Percentiles rank a stretch among this genome's conserved stretches.
Evolutionary conservation across 2,888 invertebrate genomes (phyloP).

Genomic region (Leucophenga maculata): DNA sequence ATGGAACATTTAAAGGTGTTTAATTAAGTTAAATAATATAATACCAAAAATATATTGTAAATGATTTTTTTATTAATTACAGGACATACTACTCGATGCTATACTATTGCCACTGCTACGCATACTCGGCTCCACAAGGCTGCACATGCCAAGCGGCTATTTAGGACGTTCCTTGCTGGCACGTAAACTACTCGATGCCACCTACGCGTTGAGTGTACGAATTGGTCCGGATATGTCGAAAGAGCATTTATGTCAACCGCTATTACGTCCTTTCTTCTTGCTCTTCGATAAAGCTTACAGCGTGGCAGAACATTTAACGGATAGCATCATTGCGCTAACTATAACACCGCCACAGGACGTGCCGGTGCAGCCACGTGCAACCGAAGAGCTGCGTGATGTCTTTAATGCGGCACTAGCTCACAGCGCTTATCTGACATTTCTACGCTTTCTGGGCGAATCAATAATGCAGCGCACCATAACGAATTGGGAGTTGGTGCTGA

Average conservation of each 20-base stretch:
- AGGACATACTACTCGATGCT: slow-evolving; percentile 89
- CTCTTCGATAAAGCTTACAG: slow-evolving; percentile 82
- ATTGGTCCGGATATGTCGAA: slow-evolving; percentile 85
- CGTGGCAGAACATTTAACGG: slow-evolving; percentile 58
- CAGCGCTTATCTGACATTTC: slow-evolving; percentile 83
- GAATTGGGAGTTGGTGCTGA: slow-evolving; percentile 84
- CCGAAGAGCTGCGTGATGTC: slow-evolving; percentile 85
- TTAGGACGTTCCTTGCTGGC: slow-evolving; percentile 83
- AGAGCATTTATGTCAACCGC: slow-evolving; percentile 81
- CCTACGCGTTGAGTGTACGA: slow-evolving; percentile 85
- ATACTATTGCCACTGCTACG: slow-evolving; percentile 88
- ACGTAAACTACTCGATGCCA: slow-evolving; percentile 85
- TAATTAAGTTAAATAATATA: slow-evolving; percentile 36
- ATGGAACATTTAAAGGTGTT: slow-evolving; percentile 89
- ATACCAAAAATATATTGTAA: neutral
- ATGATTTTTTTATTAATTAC: slow-evolving; percentile 36
- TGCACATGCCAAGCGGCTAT: slow-evolving; percentile 87
- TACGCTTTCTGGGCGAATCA: slow-evolving; percentile 81
- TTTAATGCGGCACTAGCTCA: slow-evolving; percentile 90
- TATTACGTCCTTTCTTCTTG: slow-evolving; percentile 83
- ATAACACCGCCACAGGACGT: slow-evolving; percentile 55
- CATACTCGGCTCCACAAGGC: slow-evolving; percentile 84
- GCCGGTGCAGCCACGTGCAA: slow-evolving; percentile 72
- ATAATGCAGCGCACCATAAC: slow-evolving; percentile 82
- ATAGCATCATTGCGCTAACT: slow-evolving; percentile 48